phyloP scores from a whole-genome alignment of 2,797 vertebrate genomes.

The Lutjanus argentimaculatus region DNA sequence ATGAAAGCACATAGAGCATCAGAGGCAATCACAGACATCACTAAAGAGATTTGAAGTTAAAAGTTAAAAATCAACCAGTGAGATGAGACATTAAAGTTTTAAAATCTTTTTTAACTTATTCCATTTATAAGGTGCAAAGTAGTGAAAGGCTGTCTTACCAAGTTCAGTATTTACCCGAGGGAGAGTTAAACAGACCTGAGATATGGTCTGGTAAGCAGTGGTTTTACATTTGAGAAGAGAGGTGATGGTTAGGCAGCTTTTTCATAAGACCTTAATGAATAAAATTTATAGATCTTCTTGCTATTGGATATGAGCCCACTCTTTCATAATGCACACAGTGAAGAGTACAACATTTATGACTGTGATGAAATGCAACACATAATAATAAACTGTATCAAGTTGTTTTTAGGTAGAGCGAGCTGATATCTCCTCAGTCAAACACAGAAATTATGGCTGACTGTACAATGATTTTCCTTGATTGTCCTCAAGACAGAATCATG shows the following conservation, averaged over 20 bases:
- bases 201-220: background rate
- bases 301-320: background rate
- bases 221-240: background rate
- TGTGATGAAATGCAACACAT: background rate
- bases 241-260: background rate
- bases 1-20: background rate
- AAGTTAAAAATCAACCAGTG: background rate
- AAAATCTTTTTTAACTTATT: background rate
- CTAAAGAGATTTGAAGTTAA: background rate
- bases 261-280: background rate
- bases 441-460: background rate
- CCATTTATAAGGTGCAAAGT: background rate
- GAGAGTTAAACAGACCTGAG: background rate
- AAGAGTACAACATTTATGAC: background rate
- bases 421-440: background rate
- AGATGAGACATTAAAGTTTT: background rate
- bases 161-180: background rate
- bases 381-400: background rate
- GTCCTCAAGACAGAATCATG: background rate
- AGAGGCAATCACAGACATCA: background rate
- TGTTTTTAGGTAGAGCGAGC: background rate
- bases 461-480: background rate
- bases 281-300: background rate
- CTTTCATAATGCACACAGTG: background rate
- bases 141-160: background rate